Percentiles rank a stretch among this genome's conserved stretches.
phyloP scores from a whole-genome alignment of 2,113 vertebrate genomes.

The Solenodon paradoxus region DNA sequence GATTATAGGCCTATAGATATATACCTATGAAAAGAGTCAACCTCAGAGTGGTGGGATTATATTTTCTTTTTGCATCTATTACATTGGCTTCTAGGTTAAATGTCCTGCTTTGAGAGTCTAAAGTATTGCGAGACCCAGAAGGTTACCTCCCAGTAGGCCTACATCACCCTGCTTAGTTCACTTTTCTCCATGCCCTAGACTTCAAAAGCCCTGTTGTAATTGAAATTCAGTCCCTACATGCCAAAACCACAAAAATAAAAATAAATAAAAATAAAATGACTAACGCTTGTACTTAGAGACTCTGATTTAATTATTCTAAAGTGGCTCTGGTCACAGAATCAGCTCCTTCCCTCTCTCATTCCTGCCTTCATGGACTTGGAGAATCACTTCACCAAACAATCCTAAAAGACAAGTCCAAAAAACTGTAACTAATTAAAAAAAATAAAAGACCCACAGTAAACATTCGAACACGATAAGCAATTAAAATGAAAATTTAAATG shows the following conservation, averaged over 20 bases:
- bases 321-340: not conserved
- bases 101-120: not conserved
- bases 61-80: not conserved
- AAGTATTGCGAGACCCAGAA: not conserved
- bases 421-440: too few species aligned
- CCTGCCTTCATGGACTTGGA: not conserved
- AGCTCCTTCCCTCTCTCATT: not conserved
- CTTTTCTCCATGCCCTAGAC: not conserved
- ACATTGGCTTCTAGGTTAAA: not conserved
- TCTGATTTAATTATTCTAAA: not conserved
- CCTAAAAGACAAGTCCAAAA: too few species aligned
- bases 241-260: too few species aligned
- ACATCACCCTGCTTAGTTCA: not conserved
- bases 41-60: not conserved
- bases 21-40: not conserved
- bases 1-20: not conserved
- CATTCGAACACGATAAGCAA: not conserved
- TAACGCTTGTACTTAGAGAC: not conserved
- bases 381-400: not conserved
- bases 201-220: not conserved
- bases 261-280: too few species aligned
- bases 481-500: not conserved
- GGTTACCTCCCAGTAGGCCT: not conserved
- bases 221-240: not conserved
- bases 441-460: too few species aligned